phyloP scores from a whole-genome alignment of 2,888 invertebrate species.

The Hylaea fasciaria region DNA sequence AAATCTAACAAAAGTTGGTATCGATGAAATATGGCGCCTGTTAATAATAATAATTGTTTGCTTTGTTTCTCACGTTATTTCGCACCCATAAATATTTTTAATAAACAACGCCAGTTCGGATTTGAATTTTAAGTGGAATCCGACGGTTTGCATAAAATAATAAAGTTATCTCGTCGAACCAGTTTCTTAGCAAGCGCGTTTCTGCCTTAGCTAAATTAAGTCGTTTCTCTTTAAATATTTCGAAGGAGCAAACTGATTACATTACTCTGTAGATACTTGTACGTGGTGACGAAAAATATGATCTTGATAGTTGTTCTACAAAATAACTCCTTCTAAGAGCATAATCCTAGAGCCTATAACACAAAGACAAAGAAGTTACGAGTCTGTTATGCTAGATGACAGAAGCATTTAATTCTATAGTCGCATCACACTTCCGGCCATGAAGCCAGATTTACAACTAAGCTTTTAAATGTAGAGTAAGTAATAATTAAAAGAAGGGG shows the following conservation, averaged over 20 bases:
- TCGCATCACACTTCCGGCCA: conserved; percentile 30
- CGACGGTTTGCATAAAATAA: conserved; percentile 46
- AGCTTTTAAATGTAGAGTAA: conserved; percentile 43
- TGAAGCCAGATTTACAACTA: conserved; percentile 38
- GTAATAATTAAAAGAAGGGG: conserved; percentile 52
- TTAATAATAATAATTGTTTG: no score
- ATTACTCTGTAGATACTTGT: conserved; percentile 12
- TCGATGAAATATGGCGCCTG: no score
- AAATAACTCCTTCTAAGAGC: background rate
- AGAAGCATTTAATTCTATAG: conserved; percentile 5
- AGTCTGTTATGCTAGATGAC: background rate
- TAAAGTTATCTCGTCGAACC: conserved; percentile 52
- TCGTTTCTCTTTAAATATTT: conserved; percentile 39
- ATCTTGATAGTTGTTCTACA: no score
- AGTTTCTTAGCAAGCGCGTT: conserved; percentile 47
- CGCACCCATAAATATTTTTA: conserved; percentile 8
- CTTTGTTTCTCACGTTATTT: background rate
- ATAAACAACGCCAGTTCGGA: conserved; percentile 19
- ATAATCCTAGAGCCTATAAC: background rate
- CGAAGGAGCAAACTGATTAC: conserved; percentile 28
- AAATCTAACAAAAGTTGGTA: no score
- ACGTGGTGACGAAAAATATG: no score
- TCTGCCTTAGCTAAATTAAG: conserved; percentile 46
- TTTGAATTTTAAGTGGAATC: conserved; percentile 40
- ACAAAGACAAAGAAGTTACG: background rate